Base-by-base conservation (phyloP, 2,888 invertebrate genomes). In the Aporophyla lueneburgensis region DNA sequence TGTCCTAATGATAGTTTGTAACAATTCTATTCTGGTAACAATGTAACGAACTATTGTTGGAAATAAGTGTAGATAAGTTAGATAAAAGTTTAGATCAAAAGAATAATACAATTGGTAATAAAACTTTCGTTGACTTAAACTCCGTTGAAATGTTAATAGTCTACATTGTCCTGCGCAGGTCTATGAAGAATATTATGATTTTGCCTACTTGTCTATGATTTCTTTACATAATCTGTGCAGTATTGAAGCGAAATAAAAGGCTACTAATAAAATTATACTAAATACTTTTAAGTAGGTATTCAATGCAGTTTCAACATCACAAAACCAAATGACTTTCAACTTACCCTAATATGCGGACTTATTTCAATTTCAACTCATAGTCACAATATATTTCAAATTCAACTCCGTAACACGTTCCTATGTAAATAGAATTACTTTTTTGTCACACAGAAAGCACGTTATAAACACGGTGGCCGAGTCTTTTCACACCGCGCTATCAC, bases 401-500 rank as follows among this genome's bases (percentile, higher is more conserved):
- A 85, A 58, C 65, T 54, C 63, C 59, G 63, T 54, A 49, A 76
- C 78, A 78, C 76, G 81, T 84, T 78, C 68, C 51, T 70, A 83
- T 83, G 83, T 74, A 77, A 84, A 84, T 81, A 77, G 27, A 75
- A 85, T 86, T 73, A 79, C 80, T 65, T 83, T 85, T 83, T 77
- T 77, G 70, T 77, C 85, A 65, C 74, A 72, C 61, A 61, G 43
- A 70, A 68, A 72, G 68, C 67, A 58, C 73, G 62, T 69, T 74
- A 76, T 73, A 85, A 79, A 85, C 78, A 86, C 84, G 81, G 75
- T 85, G 83, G 71, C 82, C 76, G 83, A 78, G 82, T 84, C 86
- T 87, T 89, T 88, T 86, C 83, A 87, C 87, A 83, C 81, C 84
- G 81, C 74, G 69, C 71, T 74, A 66, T 67, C 78, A 74, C 66